Evolutionary conservation across 2,888 invertebrate genomes (phyloP).

Genomic region (Cephus rjabovi): DNA sequence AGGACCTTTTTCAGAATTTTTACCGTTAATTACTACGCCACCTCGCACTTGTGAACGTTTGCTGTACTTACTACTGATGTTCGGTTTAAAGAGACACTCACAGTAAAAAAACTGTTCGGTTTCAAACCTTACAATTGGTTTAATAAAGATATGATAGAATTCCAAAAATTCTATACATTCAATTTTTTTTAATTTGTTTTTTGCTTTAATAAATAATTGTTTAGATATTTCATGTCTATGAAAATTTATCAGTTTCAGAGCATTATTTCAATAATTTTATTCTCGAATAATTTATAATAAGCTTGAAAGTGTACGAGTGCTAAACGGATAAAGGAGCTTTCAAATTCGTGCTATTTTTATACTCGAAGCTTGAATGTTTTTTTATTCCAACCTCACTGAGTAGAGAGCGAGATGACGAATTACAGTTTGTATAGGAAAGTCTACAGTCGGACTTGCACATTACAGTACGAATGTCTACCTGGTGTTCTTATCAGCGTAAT

Average conservation of each 20-base stretch:
- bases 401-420: not conserved
- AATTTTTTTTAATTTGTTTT: not conserved
- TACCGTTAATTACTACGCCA: not conserved
- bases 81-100: not conserved
- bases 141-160: not conserved
- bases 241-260: too few relatives aligned
- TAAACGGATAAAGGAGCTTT: not conserved
- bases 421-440: not conserved
- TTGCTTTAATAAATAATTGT: not conserved
- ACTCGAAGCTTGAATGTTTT: too few relatives aligned
- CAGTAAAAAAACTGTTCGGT: not conserved
- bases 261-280: too few relatives aligned
- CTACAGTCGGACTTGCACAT: not conserved
- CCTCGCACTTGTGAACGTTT: not conserved
- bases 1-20: slow-evolving; percentile 15
- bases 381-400: not conserved
- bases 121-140: not conserved
- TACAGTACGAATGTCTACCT: not conserved
- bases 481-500: not conserved
- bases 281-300: not conserved
- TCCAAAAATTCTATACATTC: not conserved
- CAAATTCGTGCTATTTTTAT: not conserved
- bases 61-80: too few relatives aligned
- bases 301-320: not conserved
- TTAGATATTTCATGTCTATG: not conserved